Base-by-base conservation (phyloP, 1,140 invertebrate genomes). In the Zophobas atratus region DNA sequence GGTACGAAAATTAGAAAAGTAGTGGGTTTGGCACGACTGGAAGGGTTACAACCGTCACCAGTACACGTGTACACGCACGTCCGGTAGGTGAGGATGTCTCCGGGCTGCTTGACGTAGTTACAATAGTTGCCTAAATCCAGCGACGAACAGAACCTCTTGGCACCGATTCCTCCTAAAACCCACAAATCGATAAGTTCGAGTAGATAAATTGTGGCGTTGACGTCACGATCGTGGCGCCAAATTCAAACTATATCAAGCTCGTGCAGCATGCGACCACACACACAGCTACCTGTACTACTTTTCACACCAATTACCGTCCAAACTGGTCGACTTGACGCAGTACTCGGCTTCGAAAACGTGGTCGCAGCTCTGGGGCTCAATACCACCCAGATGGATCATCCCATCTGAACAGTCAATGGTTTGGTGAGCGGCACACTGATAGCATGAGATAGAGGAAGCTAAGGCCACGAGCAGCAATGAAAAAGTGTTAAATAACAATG, bases 41-140 rank as follows among this genome's bases (percentile, higher is more conserved):
- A 88, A 35, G 88, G 82, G 88, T 99, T 99, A 86, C 98, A 99
- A 32, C 94, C 96, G 85, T 99, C 94, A 0, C 90, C 89, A 49
- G 88, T 88, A 85, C 97, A 99, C 0, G 97, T 98, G 84, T 93
- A 97, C 48, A 99, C 92, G 88, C 98, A 99, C 3, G 96, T 97
- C 72, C 97, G 90, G 86, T 98, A 99, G 0, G 55, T 82, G 74
- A 97, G 86, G 77, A 89, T 91, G 86, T 99, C 97, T 49, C 97
- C 97, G 32, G 93, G 93, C 79, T 97, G 94, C 71, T 91, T 88
- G 0, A 98, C 94, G 86, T 96, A 98, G 84, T 98, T 93, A 85
- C 98, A 99, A 81, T 97, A 97, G 86, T 98, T 96, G 6, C 97
- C 97, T 82, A 97, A 87, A 87, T 99, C 93, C 80, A 94, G 88